phyloP scores from a whole-genome alignment of 2,113 vertebrate genomes.

The Rana temporaria region DNA sequence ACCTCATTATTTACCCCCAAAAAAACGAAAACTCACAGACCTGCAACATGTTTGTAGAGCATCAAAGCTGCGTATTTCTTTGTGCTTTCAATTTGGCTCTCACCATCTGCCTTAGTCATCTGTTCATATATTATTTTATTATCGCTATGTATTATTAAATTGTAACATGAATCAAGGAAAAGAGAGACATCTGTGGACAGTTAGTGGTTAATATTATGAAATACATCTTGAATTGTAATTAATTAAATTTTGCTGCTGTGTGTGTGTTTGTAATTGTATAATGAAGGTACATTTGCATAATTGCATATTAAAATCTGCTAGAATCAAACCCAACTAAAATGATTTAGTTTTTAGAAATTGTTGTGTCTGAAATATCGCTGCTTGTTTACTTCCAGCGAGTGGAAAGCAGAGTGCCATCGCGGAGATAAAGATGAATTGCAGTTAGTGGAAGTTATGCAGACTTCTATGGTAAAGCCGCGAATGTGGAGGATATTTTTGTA shows the following conservation, averaged over 20 bases:
- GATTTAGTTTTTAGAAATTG: slow-evolving; percentile 64
- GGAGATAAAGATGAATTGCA: no score
- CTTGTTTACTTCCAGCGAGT: no score
- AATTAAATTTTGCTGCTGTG: slow-evolving; percentile 70
- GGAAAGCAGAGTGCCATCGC: no score
- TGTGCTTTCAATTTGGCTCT: slow-evolving; percentile 68
- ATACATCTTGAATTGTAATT: slow-evolving; percentile 67
- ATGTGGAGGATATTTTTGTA: background rate
- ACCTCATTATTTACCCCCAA: slow-evolving; percentile 20
- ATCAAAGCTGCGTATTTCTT: slow-evolving; percentile 65
- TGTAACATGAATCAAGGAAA: slow-evolving; percentile 66
- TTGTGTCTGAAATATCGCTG: background rate
- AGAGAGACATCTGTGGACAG: slow-evolving; percentile 62
- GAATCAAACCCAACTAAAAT: slow-evolving; percentile 66
- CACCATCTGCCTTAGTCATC: slow-evolving; percentile 77
- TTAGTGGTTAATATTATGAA: slow-evolving; percentile 63
- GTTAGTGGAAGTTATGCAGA: no score
- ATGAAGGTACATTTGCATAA: slow-evolving; percentile 73
- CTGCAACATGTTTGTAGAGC: slow-evolving; percentile 1
- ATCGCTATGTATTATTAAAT: slow-evolving; percentile 68
- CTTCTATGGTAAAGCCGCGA: background rate
- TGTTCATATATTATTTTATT: slow-evolving; percentile 70
- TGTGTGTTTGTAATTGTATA: slow-evolving; percentile 71
- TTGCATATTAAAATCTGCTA: slow-evolving; percentile 65
- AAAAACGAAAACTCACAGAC: slow-evolving; percentile 31